Percentiles rank a stretch among this genome's conserved stretches.
Conservation (phyloP, 2,797 vertebrate genomes). For the Argentina silus region DNA sequence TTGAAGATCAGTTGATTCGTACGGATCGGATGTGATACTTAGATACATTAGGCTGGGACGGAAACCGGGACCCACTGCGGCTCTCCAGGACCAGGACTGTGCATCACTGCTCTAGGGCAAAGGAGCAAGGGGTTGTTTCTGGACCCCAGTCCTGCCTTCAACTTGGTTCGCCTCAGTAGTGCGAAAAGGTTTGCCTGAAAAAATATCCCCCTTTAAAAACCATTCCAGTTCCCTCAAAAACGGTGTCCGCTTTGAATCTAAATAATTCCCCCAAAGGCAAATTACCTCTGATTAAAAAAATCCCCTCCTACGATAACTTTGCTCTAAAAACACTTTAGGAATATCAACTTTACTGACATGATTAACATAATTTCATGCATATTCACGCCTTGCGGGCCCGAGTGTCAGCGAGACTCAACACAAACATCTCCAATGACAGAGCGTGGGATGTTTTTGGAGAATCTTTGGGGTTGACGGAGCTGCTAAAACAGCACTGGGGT, state of each 20-base stretch:
- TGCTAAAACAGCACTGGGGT: constrained; percentile 17
- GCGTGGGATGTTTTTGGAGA: constrained; percentile 9
- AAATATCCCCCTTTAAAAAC: too few relatives aligned
- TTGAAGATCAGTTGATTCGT: too few relatives aligned
- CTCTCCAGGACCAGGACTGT: too few relatives aligned
- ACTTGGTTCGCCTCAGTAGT: too few relatives aligned
- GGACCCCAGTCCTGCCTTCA: too few relatives aligned
- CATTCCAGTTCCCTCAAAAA: background rate
- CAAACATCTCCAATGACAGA: constrained; percentile 7
- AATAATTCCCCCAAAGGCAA: background rate
- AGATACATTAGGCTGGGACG: too few relatives aligned
- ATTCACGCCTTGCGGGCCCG: background rate
- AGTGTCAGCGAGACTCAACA: constrained; percentile 1
- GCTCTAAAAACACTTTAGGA: background rate
- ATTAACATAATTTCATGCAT: background rate
- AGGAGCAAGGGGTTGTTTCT: too few relatives aligned
- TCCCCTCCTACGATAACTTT: background rate
- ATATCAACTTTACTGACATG: background rate
- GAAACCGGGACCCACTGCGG: too few relatives aligned
- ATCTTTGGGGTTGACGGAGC: background rate
- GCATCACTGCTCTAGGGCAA: too few relatives aligned
- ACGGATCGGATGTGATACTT: too few relatives aligned
- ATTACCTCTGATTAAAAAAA: background rate
- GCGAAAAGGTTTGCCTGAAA: too few relatives aligned
- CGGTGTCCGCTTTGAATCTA: background rate